A percentile compares a stretch with the other conserved stretches of the same genome.
Conservation (phyloP, 2,797 vertebrate species). For the Paedocypris micromegethes region DNA sequence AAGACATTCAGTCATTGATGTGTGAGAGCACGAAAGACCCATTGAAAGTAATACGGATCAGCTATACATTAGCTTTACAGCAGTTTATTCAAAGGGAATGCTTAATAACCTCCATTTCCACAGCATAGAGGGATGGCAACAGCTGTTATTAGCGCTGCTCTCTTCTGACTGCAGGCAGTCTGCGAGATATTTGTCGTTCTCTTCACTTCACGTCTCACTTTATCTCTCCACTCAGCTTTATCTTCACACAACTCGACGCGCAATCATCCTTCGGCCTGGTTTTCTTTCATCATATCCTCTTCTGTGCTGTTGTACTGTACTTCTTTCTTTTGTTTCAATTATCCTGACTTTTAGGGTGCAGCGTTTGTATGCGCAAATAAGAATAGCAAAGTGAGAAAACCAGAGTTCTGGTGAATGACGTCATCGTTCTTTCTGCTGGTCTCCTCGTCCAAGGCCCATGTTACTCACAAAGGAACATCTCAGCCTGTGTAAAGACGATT, state of each 20-base stretch:
- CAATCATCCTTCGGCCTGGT: background rate
- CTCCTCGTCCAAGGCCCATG: conserved; percentile 49
- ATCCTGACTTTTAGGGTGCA: background rate
- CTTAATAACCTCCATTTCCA: conserved; percentile 31
- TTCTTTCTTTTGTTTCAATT: background rate
- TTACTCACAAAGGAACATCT: background rate
- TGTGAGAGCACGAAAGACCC: conserved; percentile 30
- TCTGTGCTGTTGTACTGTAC: background rate
- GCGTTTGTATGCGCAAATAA: too few relatives aligned
- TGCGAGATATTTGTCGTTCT: conserved; percentile 9
- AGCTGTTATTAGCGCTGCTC: conserved; percentile 22
- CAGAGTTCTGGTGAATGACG: conserved; percentile 67
- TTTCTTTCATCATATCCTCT: background rate
- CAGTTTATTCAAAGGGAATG: conserved; percentile 29
- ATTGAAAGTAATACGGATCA: conserved; percentile 27
- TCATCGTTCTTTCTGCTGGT: conserved; percentile 69
- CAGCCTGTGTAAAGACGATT: background rate
- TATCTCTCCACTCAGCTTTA: background rate
- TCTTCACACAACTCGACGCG: background rate
- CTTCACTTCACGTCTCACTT: background rate
- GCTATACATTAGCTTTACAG: conserved; percentile 28
- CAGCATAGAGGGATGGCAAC: conserved; percentile 12
- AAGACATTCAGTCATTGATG: conserved; percentile 21
- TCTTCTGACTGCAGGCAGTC: conserved; percentile 21
- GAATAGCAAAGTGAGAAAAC: conserved; percentile 54